Conservation (phyloP, 2,888 invertebrate species). For the Oscheius myriophilus region DNA sequence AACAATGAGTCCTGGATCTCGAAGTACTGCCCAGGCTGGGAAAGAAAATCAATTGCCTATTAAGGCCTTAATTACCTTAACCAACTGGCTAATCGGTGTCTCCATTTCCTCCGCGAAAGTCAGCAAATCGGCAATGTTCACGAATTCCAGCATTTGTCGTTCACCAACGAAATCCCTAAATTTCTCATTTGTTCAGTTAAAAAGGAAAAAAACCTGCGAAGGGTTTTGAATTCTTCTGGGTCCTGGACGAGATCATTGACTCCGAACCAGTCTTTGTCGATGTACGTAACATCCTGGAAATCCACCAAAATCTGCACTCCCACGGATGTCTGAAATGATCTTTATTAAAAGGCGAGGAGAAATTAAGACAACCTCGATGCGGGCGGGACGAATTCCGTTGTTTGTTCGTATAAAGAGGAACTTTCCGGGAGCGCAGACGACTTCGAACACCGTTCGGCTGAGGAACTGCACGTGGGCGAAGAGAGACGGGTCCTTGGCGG, state of each 20-base stretch:
- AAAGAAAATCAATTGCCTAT: background rate
- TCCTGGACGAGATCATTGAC: constrained; percentile 4
- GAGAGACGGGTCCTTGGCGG: background rate
- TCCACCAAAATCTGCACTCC: constrained; percentile 13
- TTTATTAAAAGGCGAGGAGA: background rate
- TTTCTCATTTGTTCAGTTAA: background rate
- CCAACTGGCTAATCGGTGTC: too few species aligned
- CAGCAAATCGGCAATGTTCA: too few species aligned
- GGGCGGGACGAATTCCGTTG: background rate
- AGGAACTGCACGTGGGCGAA: constrained; percentile 2
- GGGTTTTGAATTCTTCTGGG: background rate
- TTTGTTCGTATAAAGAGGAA: background rate
- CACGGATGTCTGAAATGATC: constrained; percentile 2
- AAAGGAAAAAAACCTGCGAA: background rate
- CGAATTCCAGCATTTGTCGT: too few species aligned
- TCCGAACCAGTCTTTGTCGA: constrained; percentile 19
- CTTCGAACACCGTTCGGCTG: constrained; percentile 4
- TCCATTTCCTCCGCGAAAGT: too few species aligned
- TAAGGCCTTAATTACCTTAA: background rate
- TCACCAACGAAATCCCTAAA: too few species aligned
- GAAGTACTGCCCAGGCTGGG: constrained; percentile 21
- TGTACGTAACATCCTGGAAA: constrained; percentile 14
- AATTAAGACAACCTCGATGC: background rate
- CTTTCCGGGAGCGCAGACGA: background rate
- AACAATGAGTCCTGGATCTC: constrained; percentile 7